Evolutionary conservation across 2,888 invertebrate genomes (phyloP), one percentile per base, ranked within the genome.

Genomic region (Aspidapion aeneum): DNA sequence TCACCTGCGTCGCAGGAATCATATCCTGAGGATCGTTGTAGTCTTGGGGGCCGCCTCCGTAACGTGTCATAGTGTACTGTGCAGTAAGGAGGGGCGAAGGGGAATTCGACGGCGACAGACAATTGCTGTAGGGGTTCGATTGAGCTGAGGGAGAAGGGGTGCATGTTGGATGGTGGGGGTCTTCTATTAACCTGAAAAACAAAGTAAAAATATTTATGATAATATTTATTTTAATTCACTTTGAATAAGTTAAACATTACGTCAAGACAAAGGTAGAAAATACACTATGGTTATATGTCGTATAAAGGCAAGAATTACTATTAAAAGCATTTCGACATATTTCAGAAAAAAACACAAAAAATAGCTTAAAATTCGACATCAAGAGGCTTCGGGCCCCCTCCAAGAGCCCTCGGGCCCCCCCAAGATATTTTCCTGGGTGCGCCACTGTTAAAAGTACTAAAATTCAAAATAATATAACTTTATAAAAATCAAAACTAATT

Each of bases 21-120:
- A 79, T 72, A 0, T 81, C 81, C 57, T 66, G 67, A 16, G 57
- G 62, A 55, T 65, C 65, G 35, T 3, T 12, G 12, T 35, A 35
- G 12, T 35, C 35, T 35, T 3, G 3, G n/a, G n/a, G n/a, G 18
- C 62, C 63, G 16, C 62, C 57, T 2, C 58, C 12, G n/a, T 82
- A 77, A 0, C 83, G 71, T 65, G 73, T 65, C 64, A 75, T 65
- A 3, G 73, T 71, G 68, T 79, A 79, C 60, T 77, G 77, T 20
- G 76, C 72, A n/a, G 74, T 71, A 59, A 79, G 71, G 18, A 80
- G 72, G 3, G 80, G 79, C 7, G 80, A 79, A 16, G 80, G 79
- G 17, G 79, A 79, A 64, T 74, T 80, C 12, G 80, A 80, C 2
- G 80, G 80, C 18, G 80, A 80, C 12, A 80, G 71, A 64, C 80